phyloP scores from a whole-genome alignment of 2,113 vertebrate species.

The Tachuris rubrigastra region DNA sequence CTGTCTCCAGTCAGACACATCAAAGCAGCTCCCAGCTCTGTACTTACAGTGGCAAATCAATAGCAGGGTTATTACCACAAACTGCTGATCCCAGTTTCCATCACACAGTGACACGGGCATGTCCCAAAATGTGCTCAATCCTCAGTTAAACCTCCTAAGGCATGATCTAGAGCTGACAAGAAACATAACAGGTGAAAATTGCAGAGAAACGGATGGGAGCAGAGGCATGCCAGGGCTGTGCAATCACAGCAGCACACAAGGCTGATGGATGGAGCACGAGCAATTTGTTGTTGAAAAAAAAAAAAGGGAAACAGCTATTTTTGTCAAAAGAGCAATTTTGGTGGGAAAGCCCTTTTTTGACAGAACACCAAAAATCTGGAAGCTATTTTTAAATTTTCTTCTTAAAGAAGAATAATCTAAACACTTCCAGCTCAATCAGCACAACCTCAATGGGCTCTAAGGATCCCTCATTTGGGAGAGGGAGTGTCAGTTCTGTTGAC shows the following conservation, averaged over 20 bases:
- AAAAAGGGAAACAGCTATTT: not conserved
- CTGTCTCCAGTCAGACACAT: not conserved
- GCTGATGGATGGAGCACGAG: not conserved
- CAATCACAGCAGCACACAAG: not conserved
- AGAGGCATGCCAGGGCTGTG: not conserved
- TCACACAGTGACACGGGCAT: not conserved
- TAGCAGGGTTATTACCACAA: conserved; percentile 10
- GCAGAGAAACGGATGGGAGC: not conserved
- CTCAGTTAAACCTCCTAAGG: not conserved
- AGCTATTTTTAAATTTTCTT: not conserved
- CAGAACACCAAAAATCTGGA: conserved; percentile 17
- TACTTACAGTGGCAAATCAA: not conserved
- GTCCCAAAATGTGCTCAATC: not conserved
- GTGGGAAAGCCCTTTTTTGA: conserved; percentile 12
- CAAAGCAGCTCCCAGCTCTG: conserved; percentile 13
- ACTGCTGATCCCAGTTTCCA: not conserved
- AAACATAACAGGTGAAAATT: not conserved
- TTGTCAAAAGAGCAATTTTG: not conserved
- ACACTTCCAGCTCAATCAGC: not conserved
- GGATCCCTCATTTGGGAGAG: not conserved
- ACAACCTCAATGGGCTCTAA: not conserved
- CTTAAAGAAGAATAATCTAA: not conserved
- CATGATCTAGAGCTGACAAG: not conserved
- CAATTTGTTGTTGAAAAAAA: not conserved
- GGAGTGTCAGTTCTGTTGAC: not conserved